A percentile compares a stretch with the other conserved stretches of the same genome.
Evolutionary conservation across 1,140 invertebrate genomes (phyloP).

Genomic region (Drosophila parabipectinata): DNA sequence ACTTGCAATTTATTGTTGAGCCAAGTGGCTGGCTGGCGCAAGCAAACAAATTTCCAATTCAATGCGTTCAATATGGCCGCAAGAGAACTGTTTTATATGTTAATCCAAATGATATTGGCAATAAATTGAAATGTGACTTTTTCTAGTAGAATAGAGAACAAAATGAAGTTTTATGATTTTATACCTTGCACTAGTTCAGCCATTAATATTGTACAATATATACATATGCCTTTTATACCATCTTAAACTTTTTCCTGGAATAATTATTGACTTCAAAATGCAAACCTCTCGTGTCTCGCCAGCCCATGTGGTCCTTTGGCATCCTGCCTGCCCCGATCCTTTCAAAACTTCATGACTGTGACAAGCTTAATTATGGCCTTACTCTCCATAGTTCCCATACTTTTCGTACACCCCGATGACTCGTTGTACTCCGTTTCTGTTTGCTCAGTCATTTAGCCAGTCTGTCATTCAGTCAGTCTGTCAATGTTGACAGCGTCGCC

Average conservation of each 20-base stretch:
- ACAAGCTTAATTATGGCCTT: conserved; percentile 73
- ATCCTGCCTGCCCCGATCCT: not conserved
- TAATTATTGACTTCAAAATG: not conserved
- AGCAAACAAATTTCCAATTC: conserved; percentile 47
- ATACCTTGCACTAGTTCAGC: too few relatives aligned
- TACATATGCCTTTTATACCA: too few relatives aligned
- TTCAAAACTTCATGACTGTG: conserved; percentile 16
- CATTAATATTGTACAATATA: too few relatives aligned
- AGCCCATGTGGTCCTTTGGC: conserved; percentile 16
- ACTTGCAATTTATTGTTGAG: conserved; percentile 62
- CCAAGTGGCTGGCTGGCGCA: conserved; percentile 53
- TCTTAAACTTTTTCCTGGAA: not conserved
- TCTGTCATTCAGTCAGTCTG: conserved; percentile 46
- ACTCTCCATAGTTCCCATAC: conserved; percentile 3
- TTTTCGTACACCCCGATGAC: not conserved
- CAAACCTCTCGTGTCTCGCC: not conserved
- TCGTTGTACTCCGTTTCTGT: conserved; percentile 45
- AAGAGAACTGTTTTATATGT: conserved; percentile 58
- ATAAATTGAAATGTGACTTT: conserved; percentile 20
- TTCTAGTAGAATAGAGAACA: not conserved
- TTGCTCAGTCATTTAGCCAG: conserved; percentile 74
- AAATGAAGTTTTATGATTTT: not conserved
- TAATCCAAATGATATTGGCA: conserved; percentile 52
- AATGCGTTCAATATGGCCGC: conserved; percentile 13
- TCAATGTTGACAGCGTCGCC: conserved; percentile 62